Base-by-base conservation (phyloP, 2,797 vertebrate species). In the Podargus strigoides region DNA sequence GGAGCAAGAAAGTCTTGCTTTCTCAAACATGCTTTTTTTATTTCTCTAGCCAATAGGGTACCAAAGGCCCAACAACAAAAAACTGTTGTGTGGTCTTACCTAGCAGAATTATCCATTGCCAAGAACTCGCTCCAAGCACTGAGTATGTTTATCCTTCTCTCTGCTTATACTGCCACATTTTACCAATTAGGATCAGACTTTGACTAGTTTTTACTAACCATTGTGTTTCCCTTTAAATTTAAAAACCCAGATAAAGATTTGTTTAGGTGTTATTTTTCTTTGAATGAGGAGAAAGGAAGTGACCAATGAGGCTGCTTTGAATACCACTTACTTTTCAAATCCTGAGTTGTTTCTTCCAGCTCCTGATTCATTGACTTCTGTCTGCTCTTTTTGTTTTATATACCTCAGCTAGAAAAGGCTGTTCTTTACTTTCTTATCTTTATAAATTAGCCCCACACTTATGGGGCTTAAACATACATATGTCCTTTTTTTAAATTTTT, bases 261-360 rank as follows among this genome's bases (percentile, higher is more conserved):
- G 67, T 70, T 42, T 26, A 56, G 19, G 11, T 77, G 50, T 21
- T 44, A 10, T 60, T 86, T 84, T 72, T 42, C 52, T 75, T 69
- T 15, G 36, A 81, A 84, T 39, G 8, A n/a, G 30, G 18, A 78
- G 22, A 90, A 88, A 78, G 55, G 50, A 93, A 76, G 26, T 36
- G 32, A 73, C 21, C 6, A 11, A n/a, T 52, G 66, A 69, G 55
- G 21, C 34, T 63, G 23, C n/a, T 88, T 69, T 84, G 36, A 62
- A 79, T 59, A 76, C 12, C 26, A 23, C 28, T 85, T 88, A 63
- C 23, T 69, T 95, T 86, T 60, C 41, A 77, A 72, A 56, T n/a
- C 37, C 24, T 36, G 67, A 67, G 14, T 14, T 77, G 26, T 66
- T 66, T 76, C 63, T 81, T 87, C 26, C 67, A 79, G 14, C 19